Evolutionary conservation across 1,140 invertebrate species (phyloP).

Genomic region (Euwallacea similis): DNA sequence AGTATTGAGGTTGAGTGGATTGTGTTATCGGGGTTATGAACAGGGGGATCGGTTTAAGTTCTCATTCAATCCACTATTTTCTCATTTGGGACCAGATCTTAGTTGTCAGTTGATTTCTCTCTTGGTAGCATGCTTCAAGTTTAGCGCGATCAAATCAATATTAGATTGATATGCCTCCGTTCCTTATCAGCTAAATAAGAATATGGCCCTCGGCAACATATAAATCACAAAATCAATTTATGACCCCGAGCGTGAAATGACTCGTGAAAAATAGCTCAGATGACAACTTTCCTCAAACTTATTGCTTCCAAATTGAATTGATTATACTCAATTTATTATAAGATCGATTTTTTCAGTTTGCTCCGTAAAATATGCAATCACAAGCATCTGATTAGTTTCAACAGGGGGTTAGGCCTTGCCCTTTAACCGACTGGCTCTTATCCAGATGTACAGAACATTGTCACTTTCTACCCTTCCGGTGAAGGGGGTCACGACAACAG

Average conservation of each 20-base stretch:
- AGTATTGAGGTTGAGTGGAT: not conserved
- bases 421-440: conserved; percentile 19
- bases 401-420: conserved; percentile 10
- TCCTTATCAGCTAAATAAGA: conserved; percentile 13
- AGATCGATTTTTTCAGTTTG: too few species aligned
- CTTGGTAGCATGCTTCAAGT: not conserved
- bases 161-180: conserved; percentile 18
- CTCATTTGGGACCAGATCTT: not conserved
- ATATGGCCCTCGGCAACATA: conserved; percentile 11
- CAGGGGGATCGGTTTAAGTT: not conserved
- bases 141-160: conserved; percentile 4
- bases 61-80: not conserved
- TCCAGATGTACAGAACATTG: conserved; percentile 29
- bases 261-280: conserved; percentile 7
- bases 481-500: conserved; percentile 18
- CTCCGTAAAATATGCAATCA: conserved; percentile 5
- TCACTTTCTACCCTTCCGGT: conserved; percentile 23
- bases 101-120: not conserved
- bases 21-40: not conserved
- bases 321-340: not conserved
- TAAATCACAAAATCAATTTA: conserved; percentile 19
- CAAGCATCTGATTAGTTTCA: conserved; percentile 17
- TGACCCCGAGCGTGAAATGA: conserved; percentile 11
- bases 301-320: not conserved
- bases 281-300: not conserved